A percentile compares a stretch with the other conserved stretches of the same genome.
phyloP scores from a whole-genome alignment of 2,113 vertebrate genomes.

The Antechinus stuartii region DNA sequence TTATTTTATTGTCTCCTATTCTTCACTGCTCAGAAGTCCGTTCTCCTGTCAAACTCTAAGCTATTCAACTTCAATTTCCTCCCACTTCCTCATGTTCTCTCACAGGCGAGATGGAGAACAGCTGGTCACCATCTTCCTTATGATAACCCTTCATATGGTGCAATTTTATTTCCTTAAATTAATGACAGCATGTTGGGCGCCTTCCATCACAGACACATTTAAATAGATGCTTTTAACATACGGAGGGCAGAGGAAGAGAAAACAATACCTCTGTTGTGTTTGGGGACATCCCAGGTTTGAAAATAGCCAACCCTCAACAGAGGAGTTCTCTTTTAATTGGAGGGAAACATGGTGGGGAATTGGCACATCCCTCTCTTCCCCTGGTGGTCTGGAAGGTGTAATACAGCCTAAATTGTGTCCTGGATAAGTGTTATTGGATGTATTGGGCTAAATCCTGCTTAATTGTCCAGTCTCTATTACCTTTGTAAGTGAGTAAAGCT shows the following conservation, averaged over 20 bases:
- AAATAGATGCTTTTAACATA: slow-evolving; percentile 78
- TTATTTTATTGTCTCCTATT: slow-evolving; percentile 19
- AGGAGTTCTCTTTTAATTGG: slow-evolving; percentile 52
- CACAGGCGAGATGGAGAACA: slow-evolving; percentile 72
- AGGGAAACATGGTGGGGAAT: slow-evolving; percentile 10
- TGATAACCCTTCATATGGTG: slow-evolving; percentile 79
- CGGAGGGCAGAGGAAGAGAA: slow-evolving; percentile 58
- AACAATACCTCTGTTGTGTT: slow-evolving; percentile 70
- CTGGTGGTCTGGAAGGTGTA: background rate
- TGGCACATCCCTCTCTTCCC: background rate
- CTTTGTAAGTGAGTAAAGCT: slow-evolving; percentile 10
- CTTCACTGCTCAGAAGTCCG: slow-evolving; percentile 39
- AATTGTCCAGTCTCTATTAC: slow-evolving; percentile 43
- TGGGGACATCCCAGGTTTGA: slow-evolving; percentile 70
- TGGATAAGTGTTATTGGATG: background rate
- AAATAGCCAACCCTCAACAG: slow-evolving; percentile 59
- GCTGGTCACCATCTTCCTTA: slow-evolving; percentile 78
- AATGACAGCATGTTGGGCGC: slow-evolving; percentile 74
- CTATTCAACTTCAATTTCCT: slow-evolving; percentile 69
- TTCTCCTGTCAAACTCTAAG: slow-evolving; percentile 68
- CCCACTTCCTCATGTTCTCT: slow-evolving; percentile 68
- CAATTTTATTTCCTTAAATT: slow-evolving; percentile 79
- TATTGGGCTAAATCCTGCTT: background rate
- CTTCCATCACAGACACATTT: slow-evolving; percentile 78
- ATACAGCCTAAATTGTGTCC: background rate